Evolutionary conservation across 2,888 invertebrate species (phyloP), one percentile per base, ranked within the genome.

Genomic region (Hemithea aestivaria): DNA sequence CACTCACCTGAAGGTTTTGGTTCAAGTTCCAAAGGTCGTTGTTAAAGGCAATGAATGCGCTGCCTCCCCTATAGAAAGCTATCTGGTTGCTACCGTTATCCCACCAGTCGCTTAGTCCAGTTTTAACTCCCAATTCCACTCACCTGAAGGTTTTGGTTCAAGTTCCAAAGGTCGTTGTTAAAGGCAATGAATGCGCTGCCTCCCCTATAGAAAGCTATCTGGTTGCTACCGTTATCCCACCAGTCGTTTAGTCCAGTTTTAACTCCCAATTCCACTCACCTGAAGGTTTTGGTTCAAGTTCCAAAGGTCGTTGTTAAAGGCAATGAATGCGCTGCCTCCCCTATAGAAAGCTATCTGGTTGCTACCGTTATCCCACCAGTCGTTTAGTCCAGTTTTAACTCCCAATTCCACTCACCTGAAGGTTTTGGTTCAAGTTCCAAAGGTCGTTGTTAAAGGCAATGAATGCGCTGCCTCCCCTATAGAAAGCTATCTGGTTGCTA

Each of bases 291-390:
- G 68, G 27, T 82, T 85, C 1, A 91, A 58, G 47, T 87, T 84
- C 57, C 73, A 77, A 1, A 57, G 55, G 27, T 90, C 90, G 33
- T 85, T 89, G 55, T 91, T 91, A 48, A 91, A 88, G 0, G 89
- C 91, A 23, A 91, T 74, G 59, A 91, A 92, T 0, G 88, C 91
- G 40, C 77, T 85, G 37, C 78, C 71, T 1, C 90, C 90, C 3
- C 87, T 65, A 33, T 87, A 84, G 76, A 94, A 95, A 91, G 62
- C 89, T n/a, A n/a, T n/a, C n/a, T n/a, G n/a, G n/a, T n/a, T n/a
- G n/a, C n/a, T 88, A 5, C 89, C 90, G 45, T 93, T 92, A 57
- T 91, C 91, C 92, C 94, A 94, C 93, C 94, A 95, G 61, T 88
- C 84, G 26, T 76, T 83, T 0, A 91, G 38, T 0, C 55, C 64